These are phyloP conservation scores for Pangasius larnaudii DNA, from an alignment of 2,797 vertebrate genomes.

Conservation along the genomic window DNA sequence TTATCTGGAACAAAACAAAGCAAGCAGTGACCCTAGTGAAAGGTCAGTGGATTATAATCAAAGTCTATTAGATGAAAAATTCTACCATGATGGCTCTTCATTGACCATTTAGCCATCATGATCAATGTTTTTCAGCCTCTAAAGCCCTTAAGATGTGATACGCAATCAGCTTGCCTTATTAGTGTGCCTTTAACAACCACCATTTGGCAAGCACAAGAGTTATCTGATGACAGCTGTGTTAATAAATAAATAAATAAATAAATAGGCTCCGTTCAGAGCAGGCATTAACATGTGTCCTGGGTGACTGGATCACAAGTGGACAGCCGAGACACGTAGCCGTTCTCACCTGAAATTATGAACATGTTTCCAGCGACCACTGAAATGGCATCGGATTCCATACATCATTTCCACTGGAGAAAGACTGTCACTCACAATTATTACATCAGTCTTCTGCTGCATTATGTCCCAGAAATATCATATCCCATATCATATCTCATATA, in stretches of 20 bases:
- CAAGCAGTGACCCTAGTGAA: conserved; percentile 7
- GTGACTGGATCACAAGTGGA: no score
- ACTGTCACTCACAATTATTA: not conserved
- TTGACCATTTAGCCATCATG: conserved; percentile 7
- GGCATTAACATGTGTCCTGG: no score
- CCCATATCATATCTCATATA: not conserved
- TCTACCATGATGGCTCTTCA: not conserved
- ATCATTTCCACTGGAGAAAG: not conserved
- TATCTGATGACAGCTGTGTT: conserved; percentile 21
- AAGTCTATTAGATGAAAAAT: conserved; percentile 13
- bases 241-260: not conserved
- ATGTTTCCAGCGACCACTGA: no score
- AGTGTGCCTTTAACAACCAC: conserved; percentile 10
- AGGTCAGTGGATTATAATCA: conserved; percentile 27
- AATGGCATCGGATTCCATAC: not conserved
- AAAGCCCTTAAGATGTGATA: conserved; percentile 26
- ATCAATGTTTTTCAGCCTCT: conserved; percentile 34
- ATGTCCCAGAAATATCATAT: not conserved
- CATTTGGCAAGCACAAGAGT: not conserved
- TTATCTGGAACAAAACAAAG: conserved; percentile 19
- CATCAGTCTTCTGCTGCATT: not conserved
- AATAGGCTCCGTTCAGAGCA: no score
- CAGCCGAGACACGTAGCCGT: no score
- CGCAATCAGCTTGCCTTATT: conserved; percentile 20
- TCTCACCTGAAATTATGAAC: no score